Percentiles rank a stretch among this genome's conserved stretches.
These are phyloP conservation scores for Poecilia gillii DNA, from an alignment of 2,797 vertebrate species.

Conservation along the genomic window DNA sequence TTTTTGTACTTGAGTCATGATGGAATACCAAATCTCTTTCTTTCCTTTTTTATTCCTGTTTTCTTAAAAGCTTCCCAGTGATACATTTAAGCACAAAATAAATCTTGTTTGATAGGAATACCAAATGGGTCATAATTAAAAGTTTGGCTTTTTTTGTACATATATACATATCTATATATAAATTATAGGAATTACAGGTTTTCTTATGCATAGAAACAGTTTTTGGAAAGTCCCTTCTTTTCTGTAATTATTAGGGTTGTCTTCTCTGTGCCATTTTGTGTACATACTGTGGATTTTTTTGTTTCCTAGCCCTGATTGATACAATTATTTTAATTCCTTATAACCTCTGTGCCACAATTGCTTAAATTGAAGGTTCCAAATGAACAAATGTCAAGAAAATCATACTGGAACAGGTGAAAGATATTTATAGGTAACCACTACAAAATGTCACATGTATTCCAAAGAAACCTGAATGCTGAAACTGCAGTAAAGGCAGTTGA, in stretches of 20 bases:
- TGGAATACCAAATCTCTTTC: too few species aligned
- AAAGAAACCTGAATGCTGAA: background rate
- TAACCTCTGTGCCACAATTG: background rate
- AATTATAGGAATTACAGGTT: background rate
- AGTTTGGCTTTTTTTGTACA: too few species aligned
- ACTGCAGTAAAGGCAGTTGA: background rate
- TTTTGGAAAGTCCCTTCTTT: background rate
- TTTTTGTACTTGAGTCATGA: too few species aligned
- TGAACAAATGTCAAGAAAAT: background rate
- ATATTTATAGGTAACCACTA: background rate
- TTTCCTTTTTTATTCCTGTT: too few species aligned
- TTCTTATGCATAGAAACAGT: background rate
- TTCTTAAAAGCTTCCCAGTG: too few species aligned
- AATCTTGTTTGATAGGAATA: too few species aligned
- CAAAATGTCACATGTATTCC: background rate
- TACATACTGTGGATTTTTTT: background rate
- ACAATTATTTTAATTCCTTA: background rate
- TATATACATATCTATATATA: background rate
- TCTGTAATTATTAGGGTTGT: background rate
- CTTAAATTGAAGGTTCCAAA: background rate
- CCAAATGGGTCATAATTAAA: too few species aligned
- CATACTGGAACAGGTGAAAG: background rate
- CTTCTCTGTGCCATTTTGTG: too few species aligned
- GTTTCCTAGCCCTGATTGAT: background rate
- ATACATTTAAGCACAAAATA: too few species aligned